Conservation (phyloP, 2,797 vertebrate species). For the Buceros bicornis region DNA sequence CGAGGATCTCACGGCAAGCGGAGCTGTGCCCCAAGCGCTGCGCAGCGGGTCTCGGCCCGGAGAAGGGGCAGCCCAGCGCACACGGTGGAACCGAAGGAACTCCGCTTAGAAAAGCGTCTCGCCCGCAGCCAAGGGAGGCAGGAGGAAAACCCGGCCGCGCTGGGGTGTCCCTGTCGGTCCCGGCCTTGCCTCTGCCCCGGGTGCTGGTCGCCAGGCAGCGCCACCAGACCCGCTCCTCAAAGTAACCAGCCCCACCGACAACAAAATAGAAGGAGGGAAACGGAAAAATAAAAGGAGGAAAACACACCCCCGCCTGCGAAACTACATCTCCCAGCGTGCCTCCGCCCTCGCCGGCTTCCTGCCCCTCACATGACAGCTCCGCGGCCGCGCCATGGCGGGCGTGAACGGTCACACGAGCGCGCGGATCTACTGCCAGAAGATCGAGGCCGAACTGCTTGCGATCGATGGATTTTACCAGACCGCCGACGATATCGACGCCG, state of each 20-base stretch:
- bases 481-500: no score
- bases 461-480: no score
- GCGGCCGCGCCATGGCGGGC: constrained; percentile 85
- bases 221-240: no score
- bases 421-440: no score
- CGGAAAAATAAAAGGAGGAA: not conserved
- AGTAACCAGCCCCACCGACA: not conserved
- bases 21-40: not conserved
- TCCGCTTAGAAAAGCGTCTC: fast-evolving
- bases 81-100: not conserved
- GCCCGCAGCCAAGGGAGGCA: not conserved
- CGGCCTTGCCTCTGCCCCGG: not conserved
- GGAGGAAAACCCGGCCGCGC: no score
- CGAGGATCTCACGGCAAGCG: fast-evolving
- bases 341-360: fast-evolving
- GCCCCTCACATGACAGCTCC: constrained; percentile 82
- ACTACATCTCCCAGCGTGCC: constrained; percentile 87
- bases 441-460: no score
- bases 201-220: no score
- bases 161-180: fast-evolving
- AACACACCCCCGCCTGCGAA: not conserved
- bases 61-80: fast-evolving
- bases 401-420: no score
- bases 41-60: not conserved
- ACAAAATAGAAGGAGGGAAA: fast-evolving